Evolutionary conservation across 2,888 invertebrate genomes (phyloP).

Genomic region (Ornithoptera priamus): DNA sequence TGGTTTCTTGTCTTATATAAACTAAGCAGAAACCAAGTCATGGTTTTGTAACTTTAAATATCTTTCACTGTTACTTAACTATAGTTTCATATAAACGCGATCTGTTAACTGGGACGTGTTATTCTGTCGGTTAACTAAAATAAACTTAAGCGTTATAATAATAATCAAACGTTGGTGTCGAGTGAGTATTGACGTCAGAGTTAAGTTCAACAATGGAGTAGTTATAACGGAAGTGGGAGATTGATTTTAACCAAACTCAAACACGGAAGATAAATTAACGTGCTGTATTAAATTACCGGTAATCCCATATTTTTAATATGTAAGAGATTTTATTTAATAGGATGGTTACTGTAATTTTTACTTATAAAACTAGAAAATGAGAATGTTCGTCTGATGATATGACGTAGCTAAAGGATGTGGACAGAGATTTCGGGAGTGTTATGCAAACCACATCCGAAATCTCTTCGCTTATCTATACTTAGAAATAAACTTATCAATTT

Average conservation of each 20-base stretch:
- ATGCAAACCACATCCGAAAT: too few relatives aligned
- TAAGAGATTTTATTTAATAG: too few relatives aligned
- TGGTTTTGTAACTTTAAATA: not conserved
- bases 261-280: slow-evolving; percentile 5
- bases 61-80: slow-evolving; percentile 2
- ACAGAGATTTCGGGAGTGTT: too few relatives aligned
- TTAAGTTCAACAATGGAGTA: slow-evolving; percentile 10
- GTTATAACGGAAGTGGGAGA: slow-evolving; percentile 3
- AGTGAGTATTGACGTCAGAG: slow-evolving; percentile 13
- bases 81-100: not conserved
- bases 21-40: too few relatives aligned
- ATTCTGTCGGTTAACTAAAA: slow-evolving; percentile 6
- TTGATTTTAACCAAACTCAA: slow-evolving; percentile 10
- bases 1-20: too few relatives aligned
- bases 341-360: too few relatives aligned
- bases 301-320: too few relatives aligned
- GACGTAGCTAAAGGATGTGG: too few relatives aligned
- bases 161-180: slow-evolving; percentile 6
- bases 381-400: too few relatives aligned
- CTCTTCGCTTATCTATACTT: too few relatives aligned
- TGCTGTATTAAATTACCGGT: not conserved
- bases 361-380: too few relatives aligned
- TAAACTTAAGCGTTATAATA: slow-evolving; percentile 14
- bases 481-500: too few relatives aligned
- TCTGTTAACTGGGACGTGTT: slow-evolving; percentile 12